These are phyloP conservation scores for Donacobius atricapilla DNA, from an alignment of 2,113 vertebrate genomes.

Conservation along the genomic window DNA sequence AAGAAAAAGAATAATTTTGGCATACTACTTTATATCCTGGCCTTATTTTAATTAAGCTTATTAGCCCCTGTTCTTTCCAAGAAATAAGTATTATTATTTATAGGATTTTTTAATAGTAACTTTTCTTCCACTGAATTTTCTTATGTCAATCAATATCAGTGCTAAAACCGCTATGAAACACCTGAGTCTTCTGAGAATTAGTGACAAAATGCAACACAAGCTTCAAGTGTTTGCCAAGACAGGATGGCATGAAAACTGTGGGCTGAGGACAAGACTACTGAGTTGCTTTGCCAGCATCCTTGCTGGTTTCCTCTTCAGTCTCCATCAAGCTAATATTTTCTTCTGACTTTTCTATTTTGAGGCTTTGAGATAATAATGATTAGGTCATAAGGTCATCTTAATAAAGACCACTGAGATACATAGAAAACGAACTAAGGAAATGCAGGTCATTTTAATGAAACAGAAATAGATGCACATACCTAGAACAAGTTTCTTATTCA, in stretches of 20 bases:
- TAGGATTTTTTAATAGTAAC: neutral
- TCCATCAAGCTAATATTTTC: neutral
- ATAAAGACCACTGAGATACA: neutral
- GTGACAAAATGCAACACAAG: neutral
- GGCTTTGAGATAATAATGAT: neutral
- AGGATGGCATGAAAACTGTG: neutral
- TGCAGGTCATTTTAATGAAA: neutral
- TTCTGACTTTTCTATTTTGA: neutral
- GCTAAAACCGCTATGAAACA: neutral
- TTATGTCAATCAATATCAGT: neutral
- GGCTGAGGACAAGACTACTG: neutral
- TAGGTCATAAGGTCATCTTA: neutral
- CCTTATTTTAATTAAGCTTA: neutral
- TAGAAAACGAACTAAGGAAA: neutral
- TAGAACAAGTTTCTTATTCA: neutral
- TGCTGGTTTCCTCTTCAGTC: neutral
- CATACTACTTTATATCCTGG: neutral
- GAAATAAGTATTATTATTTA: neutral
- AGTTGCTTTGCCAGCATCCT: neutral
- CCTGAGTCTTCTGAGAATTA: neutral
- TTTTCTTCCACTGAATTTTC: neutral
- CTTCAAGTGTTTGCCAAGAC: neutral
- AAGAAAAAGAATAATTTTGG: neutral
- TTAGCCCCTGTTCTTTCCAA: neutral
- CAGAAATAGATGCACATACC: neutral